Conservation (phyloP, 92 coral and sea anemone genomes). For the Epizoanthus scotinus region DNA sequence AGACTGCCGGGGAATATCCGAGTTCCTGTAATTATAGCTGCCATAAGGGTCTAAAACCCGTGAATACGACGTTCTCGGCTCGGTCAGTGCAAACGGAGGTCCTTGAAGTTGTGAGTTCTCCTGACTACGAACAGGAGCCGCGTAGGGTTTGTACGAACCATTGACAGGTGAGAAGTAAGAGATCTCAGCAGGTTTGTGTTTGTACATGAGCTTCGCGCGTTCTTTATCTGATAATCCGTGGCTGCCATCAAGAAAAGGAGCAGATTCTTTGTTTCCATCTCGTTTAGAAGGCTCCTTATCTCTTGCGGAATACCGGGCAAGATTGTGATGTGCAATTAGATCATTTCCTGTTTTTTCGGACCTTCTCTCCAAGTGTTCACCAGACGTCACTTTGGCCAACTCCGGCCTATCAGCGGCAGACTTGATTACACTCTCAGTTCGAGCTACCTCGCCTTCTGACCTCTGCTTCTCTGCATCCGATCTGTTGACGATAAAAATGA, state of each 20-base stretch:
- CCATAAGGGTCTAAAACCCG: conserved; percentile 9
- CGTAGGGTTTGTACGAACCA: conserved; percentile 22
- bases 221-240: conserved; percentile 31
- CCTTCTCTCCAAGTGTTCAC: conserved; percentile 1
- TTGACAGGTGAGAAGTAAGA: conserved; percentile 20
- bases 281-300: not conserved
- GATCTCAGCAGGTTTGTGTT: conserved; percentile 30
- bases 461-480: conserved; percentile 45
- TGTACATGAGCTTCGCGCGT: conserved; percentile 24
- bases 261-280: conserved; percentile 23
- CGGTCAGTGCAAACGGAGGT: conserved; percentile 25
- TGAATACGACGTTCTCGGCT: conserved; percentile 36
- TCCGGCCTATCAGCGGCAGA: conserved; percentile 64
- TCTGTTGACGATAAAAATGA: conserved; percentile 16
- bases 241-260: conserved; percentile 2
- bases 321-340: not conserved
- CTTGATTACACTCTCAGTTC: conserved; percentile 97
- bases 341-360: conserved; percentile 7
- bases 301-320: conserved; percentile 2
- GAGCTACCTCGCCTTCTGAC: conserved; percentile 64
- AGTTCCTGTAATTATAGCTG: conserved; percentile 31
- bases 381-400: not conserved
- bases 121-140: not conserved
- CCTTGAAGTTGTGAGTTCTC: not conserved
- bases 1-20: conserved; percentile 19